These are phyloP conservation scores for Aplysia californica DNA, from an alignment of 1,140 invertebrate species.

Conservation along the genomic window DNA sequence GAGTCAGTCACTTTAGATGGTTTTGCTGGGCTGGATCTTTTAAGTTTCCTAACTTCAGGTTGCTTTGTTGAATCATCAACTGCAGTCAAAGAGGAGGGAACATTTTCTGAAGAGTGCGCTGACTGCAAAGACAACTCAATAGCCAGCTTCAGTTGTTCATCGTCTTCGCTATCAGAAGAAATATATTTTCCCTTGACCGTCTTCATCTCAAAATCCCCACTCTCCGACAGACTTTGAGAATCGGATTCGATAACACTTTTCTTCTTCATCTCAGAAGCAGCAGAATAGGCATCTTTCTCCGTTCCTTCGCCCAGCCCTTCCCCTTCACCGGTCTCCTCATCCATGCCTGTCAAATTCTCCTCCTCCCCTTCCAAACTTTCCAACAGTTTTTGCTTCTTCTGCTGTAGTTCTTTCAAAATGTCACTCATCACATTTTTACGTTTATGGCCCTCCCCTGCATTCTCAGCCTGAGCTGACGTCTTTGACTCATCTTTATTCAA, in stretches of 20 bases:
- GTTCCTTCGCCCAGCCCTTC: not conserved
- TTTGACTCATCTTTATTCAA: no score
- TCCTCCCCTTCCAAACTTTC: not conserved
- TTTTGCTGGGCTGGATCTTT: not conserved
- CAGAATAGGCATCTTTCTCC: not conserved
- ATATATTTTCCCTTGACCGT: not conserved
- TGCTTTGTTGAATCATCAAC: no score
- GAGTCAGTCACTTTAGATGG: not conserved
- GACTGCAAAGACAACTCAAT: constrained; percentile 20
- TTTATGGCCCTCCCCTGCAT: not conserved
- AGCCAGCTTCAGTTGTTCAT: constrained; percentile 25
- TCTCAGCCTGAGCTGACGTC: not conserved
- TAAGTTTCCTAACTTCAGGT: not conserved
- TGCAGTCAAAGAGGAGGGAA: not conserved
- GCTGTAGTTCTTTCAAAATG: constrained; percentile 7
- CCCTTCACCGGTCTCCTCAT: not conserved
- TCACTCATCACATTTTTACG: constrained; percentile 18
- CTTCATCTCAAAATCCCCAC: not conserved
- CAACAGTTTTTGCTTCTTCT: constrained; percentile 9
- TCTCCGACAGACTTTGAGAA: not conserved
- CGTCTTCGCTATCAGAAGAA: not conserved
- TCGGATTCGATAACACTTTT: no score
- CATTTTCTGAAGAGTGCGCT: not conserved
- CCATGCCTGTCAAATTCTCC: not conserved
- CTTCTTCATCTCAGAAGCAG: no score